Evolutionary conservation across 2,113 vertebrate species (phyloP).

Genomic region (Pedionomus torquatus): DNA sequence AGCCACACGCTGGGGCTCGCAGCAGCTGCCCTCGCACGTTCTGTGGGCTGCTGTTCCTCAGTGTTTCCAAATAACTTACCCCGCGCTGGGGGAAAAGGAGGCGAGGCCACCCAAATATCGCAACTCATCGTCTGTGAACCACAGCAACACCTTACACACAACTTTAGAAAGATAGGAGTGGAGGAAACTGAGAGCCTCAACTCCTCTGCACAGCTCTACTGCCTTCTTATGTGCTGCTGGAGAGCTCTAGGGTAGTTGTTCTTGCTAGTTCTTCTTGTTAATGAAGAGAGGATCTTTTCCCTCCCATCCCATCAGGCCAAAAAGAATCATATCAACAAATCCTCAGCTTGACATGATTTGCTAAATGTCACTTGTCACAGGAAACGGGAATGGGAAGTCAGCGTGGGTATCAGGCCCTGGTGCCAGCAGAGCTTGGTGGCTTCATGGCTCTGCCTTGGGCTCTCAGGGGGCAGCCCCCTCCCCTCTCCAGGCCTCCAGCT

Average conservation of each 20-base stretch:
- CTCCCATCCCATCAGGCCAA: not conserved
- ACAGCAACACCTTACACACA: not conserved
- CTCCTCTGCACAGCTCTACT: fast-evolving
- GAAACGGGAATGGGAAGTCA: fast-evolving
- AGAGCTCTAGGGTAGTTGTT: not conserved
- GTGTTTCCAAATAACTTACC: not conserved
- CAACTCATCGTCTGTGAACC: not conserved
- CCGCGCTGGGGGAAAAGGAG: not conserved
- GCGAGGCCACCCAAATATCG: not conserved
- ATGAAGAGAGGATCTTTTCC: not conserved
- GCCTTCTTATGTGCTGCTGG: not conserved
- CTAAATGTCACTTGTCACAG: not conserved
- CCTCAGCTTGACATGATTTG: not conserved
- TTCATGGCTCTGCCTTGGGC: not conserved
- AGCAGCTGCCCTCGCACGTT: not conserved
- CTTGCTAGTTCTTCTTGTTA: not conserved
- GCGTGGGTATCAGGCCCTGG: not conserved
- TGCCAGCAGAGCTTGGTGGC: fast-evolving
- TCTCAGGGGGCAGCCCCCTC: not conserved
- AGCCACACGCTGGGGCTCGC: not conserved
- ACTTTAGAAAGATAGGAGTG: fast-evolving
- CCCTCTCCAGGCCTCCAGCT: not conserved
- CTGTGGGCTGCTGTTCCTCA: not conserved
- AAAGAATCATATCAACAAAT: not conserved
- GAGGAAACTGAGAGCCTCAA: not conserved